A percentile compares a stretch with the other conserved stretches of the same genome.
These are phyloP conservation scores for Pollimyrus isidori DNA, from an alignment of 2,113 vertebrate species.

Conservation along the genomic window DNA sequence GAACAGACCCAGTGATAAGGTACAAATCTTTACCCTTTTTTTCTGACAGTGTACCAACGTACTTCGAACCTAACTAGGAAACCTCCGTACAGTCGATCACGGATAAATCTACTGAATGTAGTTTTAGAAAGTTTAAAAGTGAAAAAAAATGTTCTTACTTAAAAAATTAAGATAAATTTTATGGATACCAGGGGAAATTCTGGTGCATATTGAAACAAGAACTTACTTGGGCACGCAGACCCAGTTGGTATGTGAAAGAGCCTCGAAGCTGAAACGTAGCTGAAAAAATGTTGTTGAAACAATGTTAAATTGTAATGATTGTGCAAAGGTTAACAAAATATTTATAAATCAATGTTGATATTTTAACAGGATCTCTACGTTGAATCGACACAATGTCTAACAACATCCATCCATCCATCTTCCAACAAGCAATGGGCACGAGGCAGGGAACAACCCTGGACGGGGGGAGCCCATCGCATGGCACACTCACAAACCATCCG, in stretches of 20 bases:
- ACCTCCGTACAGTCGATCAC: not conserved
- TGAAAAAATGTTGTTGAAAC: not conserved
- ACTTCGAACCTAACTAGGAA: not conserved
- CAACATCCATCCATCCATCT: not conserved
- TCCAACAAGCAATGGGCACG: too few species aligned
- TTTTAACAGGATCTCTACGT: not conserved
- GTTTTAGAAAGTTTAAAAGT: not conserved
- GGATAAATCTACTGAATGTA: not conserved
- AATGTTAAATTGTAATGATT: not conserved
- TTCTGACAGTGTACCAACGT: not conserved
- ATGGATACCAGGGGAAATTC: not conserved
- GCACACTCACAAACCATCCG: too few species aligned
- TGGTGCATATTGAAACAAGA: too few species aligned
- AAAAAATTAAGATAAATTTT: not conserved
- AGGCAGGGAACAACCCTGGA: too few species aligned
- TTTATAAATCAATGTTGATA: not conserved
- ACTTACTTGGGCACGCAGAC: too few species aligned
- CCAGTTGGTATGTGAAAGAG: not conserved
- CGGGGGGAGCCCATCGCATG: too few species aligned
- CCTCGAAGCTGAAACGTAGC: not conserved
- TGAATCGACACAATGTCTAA: not conserved
- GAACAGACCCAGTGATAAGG: too few species aligned
- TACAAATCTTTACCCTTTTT: too few species aligned
- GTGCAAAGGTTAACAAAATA: not conserved
- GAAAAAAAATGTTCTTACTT: not conserved